Evolutionary conservation across 2,888 invertebrate genomes (phyloP).

Genomic region (Hybos culiciformis): DNA sequence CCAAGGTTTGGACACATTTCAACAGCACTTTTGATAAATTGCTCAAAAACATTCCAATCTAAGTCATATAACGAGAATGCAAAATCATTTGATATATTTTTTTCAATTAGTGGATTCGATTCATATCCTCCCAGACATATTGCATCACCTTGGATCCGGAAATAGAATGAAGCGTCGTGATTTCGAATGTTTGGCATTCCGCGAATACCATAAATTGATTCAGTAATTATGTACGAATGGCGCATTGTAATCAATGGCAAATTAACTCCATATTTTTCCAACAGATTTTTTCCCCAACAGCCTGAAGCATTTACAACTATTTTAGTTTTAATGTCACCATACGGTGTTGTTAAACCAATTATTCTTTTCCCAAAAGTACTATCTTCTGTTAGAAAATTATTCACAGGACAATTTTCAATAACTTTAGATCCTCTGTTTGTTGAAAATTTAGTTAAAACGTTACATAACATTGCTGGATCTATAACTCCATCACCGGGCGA

Average conservation of each 20-base stretch:
- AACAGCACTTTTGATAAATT: conserved; percentile 57
- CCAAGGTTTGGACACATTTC: conserved; percentile 62
- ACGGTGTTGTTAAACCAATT: conserved; percentile 59
- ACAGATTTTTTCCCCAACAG: conserved; percentile 66
- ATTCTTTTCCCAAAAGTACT: conserved; percentile 44
- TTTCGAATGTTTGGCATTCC: conserved; percentile 73
- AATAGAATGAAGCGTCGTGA: conserved; percentile 70
- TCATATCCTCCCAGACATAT: conserved; percentile 83
- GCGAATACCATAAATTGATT: conserved; percentile 60
- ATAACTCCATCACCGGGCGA: no score
- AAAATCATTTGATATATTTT: conserved; percentile 62
- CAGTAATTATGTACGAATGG: conserved; percentile 77
- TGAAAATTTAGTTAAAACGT: conserved; percentile 58
- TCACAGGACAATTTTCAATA: conserved; percentile 58
- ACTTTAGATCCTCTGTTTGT: conserved; percentile 58
- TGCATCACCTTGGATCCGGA: conserved; percentile 70
- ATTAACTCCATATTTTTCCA: conserved; percentile 34
- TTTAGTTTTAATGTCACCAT: conserved; percentile 56
- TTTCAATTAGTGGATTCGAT: conserved; percentile 64
- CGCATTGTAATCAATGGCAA: conserved; percentile 74
- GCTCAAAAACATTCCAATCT: conserved; percentile 72
- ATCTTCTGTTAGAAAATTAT: conserved; percentile 53
- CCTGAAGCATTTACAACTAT: conserved; percentile 59
- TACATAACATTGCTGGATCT: conserved; percentile 70
- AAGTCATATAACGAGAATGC: conserved; percentile 75